Base-by-base conservation (phyloP, 2,888 invertebrate genomes). In the Thumatha senex region DNA sequence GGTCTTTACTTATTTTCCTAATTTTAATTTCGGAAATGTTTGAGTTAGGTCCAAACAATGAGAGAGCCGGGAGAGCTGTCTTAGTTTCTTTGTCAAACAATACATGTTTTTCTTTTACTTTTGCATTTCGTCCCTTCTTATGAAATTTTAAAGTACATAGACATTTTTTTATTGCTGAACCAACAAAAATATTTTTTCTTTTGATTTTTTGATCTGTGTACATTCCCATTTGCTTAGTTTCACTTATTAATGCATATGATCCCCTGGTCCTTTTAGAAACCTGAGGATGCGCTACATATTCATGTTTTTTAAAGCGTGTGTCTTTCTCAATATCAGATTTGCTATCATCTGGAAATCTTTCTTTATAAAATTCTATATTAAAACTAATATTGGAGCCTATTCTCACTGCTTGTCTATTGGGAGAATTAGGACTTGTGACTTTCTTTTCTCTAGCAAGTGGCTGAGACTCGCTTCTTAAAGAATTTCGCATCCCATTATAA, bases 131-230 rank as follows among this genome's bases (percentile, higher is more conserved):
- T 8, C 24, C 54, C 15, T 57, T 57, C 15, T 48, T 57, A 38
- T 51, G 44, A 24, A 64, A 46, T 13, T 56, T 63, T 0, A 60
- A 45, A 10, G 48, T 46, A 52, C 55, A 58, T 29, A 60, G 54
- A 56, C 52, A 67, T 48, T 29, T 48, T 42, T 58, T 56, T 7
- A 58, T 44, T 12, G 43, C 33, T 10, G 67, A 52, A 35, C 50
- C 43, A 29, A 57, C 14, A 35, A 31, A 40, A 29, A 24, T 45
- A 34, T 43, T 35, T 30, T 49, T 54, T 51, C 53, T 42, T 38
- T 47, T 48, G 13, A 7, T 14, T 47, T 35, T 56, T n/a, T 9
- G 11, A 40, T 46, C 46, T 11, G 11, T 11, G 0, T 43, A 14
- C 8, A 24, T n/a, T 51, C 29, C 15, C 14, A 33, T 44, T n/a